Percentiles rank a stretch among this genome's conserved stretches.
phyloP scores from a whole-genome alignment of 2,797 vertebrate genomes.

The Anabacerthia variegaticeps region DNA sequence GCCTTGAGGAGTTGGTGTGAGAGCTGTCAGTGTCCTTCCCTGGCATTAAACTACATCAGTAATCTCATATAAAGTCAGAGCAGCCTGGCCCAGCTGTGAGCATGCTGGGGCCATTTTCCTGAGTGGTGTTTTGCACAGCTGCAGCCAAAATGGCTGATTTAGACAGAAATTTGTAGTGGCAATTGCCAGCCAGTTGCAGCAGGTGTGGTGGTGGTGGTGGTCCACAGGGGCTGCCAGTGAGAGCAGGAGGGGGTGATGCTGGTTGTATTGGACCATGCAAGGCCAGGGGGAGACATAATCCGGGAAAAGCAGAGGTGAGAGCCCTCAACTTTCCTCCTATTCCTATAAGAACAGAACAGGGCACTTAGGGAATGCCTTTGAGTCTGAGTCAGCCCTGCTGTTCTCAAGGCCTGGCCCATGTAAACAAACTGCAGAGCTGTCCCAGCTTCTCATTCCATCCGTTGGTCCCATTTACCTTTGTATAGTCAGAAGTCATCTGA shows the following conservation, averaged over 20 bases:
- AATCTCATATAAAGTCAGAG: background rate
- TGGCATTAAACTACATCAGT: background rate
- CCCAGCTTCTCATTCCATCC: background rate
- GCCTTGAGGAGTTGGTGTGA: background rate
- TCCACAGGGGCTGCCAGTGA: background rate
- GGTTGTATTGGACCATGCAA: accelerated
- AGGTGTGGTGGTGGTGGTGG: background rate
- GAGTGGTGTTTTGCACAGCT: background rate
- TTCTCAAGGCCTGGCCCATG: background rate
- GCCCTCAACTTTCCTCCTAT: background rate
- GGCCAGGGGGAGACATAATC: background rate
- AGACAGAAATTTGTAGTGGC: background rate
- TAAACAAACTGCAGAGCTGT: background rate
- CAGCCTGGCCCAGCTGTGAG: background rate
- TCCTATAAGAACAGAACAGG: background rate
- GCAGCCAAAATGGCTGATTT: background rate
- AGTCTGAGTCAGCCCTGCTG: background rate
- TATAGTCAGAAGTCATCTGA: background rate
- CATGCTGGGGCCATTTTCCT: background rate
- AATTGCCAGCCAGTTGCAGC: background rate
- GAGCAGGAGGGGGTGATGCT: background rate
- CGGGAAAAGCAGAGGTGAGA: background rate
- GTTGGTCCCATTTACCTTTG: accelerated
- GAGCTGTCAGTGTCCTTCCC: background rate
- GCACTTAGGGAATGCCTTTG: background rate